Evolutionary conservation across 2,113 vertebrate genomes (phyloP), one percentile per base, ranked within the genome.

Genomic region (Eubucco bourcierii): DNA sequence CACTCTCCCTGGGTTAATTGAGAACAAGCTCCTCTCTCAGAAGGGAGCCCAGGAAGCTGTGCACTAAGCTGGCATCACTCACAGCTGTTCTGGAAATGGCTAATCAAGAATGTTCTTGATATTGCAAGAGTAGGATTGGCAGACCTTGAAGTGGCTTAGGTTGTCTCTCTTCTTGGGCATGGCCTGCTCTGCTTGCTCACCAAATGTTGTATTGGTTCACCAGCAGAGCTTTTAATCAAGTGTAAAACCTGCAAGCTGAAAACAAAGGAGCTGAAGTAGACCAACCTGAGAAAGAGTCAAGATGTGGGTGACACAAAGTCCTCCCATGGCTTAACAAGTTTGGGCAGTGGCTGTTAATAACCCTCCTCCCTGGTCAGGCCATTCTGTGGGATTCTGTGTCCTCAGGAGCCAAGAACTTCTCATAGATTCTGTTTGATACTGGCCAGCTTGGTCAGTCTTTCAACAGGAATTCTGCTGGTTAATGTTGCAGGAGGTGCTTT

Each of bases 1-100:
- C 81, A 88, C 75, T 67, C 75, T 90, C 81, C 72, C 55, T 74
- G 67, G 6, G 12, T 93, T 97, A 95, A 93, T 86, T 92, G 94
- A 93, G 87, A 93, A 91, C 74, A 63, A 96, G 74, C 73, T 73
- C 2, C 34, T 16, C 44, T 10, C 10, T 46, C 52, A 8, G 82
- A 82, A 83, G 25, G 71, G 63, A 85, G 80, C 80, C 61, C 50
- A 33, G 93, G 74, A 94, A 83, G 41, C 65, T 77, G 72, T 83
- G 61, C 84, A 81, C 72, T 83, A 82, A 80, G 44, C 23, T 64
- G 53, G 18, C 84, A 91, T 71, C 66, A 46, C 0, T 52, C 50
- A 52, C 23, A 24, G 0, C 65, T 71, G 86, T 2, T 74, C 28
- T 89, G 70, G 65, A 21, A 52, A 50, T 58, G 33, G 58, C 46